Evolutionary conservation across 2,113 vertebrate genomes (phyloP).

Genomic region (Orcinus orca): DNA sequence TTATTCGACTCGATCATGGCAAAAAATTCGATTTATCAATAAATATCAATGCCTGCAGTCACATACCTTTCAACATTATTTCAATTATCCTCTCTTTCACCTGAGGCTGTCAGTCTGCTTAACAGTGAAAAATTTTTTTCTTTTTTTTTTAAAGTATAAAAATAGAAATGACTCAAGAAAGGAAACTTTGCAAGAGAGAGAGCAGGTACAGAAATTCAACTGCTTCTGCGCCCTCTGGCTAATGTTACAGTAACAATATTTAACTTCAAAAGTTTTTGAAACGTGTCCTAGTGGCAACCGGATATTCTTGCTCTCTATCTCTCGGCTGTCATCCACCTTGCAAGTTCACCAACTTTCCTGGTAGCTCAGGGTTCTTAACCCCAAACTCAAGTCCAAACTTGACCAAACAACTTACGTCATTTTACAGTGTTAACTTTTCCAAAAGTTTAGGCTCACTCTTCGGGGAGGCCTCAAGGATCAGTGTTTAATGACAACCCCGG

Average conservation of each 20-base stretch:
- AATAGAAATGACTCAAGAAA: background rate
- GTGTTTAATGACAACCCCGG: background rate
- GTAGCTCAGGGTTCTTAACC: background rate
- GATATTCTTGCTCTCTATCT: background rate
- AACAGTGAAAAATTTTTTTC: background rate
- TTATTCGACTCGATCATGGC: background rate
- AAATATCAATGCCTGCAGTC: background rate
- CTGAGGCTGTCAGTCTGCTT: background rate
- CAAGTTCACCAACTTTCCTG: background rate
- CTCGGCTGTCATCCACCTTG: background rate
- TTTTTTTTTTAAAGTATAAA: background rate
- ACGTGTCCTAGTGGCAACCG: background rate
- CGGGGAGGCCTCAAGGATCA: background rate
- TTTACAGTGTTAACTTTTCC: background rate
- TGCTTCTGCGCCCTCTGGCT: constrained; percentile 5
- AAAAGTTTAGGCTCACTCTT: background rate
- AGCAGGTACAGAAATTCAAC: background rate
- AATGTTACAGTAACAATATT: constrained; percentile 61
- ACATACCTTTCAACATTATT: background rate
- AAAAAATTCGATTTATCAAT: background rate
- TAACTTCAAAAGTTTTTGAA: background rate
- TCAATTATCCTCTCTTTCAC: background rate
- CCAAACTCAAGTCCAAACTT: background rate
- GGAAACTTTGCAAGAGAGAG: background rate
- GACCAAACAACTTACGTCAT: background rate